phyloP scores from a whole-genome alignment of 1,140 invertebrate genomes.

The Paralvinella palmiformis region DNA sequence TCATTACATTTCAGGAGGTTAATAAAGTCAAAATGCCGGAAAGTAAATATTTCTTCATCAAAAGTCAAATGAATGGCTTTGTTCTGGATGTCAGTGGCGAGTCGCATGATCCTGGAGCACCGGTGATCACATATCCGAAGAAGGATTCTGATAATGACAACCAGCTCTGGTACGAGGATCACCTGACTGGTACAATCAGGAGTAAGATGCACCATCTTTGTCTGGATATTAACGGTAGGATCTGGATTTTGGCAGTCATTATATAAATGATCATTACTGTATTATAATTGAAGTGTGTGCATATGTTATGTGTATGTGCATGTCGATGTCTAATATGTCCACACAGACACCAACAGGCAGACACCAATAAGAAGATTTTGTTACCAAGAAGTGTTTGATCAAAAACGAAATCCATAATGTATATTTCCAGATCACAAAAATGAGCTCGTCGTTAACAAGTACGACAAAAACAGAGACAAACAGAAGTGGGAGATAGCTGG shows the following conservation, averaged over 20 bases:
- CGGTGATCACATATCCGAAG: neutral
- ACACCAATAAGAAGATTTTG: too few species aligned
- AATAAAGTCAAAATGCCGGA: too few species aligned
- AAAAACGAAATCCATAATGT: too few species aligned
- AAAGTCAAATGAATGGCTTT: slow-evolving; percentile 3
- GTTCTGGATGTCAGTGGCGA: neutral
- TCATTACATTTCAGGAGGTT: too few species aligned
- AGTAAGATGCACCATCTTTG: slow-evolving; percentile 17
- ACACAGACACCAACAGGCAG: neutral
- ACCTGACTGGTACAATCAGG: slow-evolving; percentile 17
- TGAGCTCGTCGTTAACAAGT: slow-evolving; percentile 8
- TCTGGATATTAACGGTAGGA: slow-evolving; percentile 18
- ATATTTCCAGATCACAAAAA: neutral
- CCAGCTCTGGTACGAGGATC: slow-evolving; percentile 21
- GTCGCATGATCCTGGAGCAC: neutral
- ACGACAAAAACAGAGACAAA: neutral
- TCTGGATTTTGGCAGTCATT: neutral
- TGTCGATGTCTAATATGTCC: neutral
- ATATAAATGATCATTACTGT: neutral
- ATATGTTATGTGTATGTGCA: neutral
- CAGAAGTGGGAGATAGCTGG: slow-evolving; percentile 18
- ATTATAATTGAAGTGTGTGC: neutral
- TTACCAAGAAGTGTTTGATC: too few species aligned
- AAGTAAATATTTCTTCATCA: slow-evolving; percentile 6
- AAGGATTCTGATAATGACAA: neutral